Base-by-base conservation (phyloP, 2,888 invertebrate species). In the Amphipoea oculea region DNA sequence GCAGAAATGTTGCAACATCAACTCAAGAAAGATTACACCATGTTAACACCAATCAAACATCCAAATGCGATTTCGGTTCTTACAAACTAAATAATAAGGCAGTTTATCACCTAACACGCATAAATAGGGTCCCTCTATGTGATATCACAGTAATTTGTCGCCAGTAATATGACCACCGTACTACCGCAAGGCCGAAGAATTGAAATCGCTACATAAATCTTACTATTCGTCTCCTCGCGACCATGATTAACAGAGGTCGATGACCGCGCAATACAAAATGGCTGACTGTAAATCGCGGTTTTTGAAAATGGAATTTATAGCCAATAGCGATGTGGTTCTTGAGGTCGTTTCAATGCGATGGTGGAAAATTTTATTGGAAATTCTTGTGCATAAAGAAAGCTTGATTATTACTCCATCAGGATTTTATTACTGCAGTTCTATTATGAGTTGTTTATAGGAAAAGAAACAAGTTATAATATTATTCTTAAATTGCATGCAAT, bases 201-300 rank as follows among this genome's bases (percentile, higher is more conserved):
- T 85, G 81, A 83, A 89, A 85, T 87, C 76, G 76, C 70, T 67
- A 70, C 54, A 89, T 89, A 83, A 89, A 88, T 89, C 89, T 81
- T 72, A 85, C 84, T 84, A 86, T 86, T 89, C 82, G 82, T 85
- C 88, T 85, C 81, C 78, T 80, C 40, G 81, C 84, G 70, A 82
- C 78, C 78, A 80, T 82, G 88, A 86, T 89, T 90, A 87, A 72
- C 51, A 63, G 73, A 65, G 89, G 90, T 88, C 89, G 74, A 70
- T 29, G 90, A 84, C 89, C 85, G 77, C 81, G 77, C 75, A 68
- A 77, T 78, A 75, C 90, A 90, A 89, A 90, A 89, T 89, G 89
- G 89, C 87, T 80, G 90, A 79, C 85, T 76, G 82, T 81, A 83
- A 83, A 82, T 86, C 85, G 86, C 85, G 83, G 85, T 86, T 89